Conservation (phyloP, 2,888 invertebrate genomes). For the Acleris sparsana region DNA sequence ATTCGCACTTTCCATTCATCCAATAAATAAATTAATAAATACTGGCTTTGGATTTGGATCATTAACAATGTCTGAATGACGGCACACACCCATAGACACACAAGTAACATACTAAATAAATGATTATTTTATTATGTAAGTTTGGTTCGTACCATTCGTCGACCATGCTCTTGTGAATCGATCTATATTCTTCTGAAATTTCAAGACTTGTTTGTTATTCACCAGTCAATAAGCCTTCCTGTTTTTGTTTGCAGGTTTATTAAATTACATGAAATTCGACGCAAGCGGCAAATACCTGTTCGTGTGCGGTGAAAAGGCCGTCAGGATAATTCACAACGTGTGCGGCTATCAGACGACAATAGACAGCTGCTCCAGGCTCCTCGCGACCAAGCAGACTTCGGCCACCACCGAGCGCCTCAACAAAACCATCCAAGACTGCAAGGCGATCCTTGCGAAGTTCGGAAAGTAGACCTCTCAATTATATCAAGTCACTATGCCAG, state of each 20-base stretch:
- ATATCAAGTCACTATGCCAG: not conserved
- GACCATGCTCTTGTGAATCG: no score
- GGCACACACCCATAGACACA: no score
- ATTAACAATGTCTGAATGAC: no score
- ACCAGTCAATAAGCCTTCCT: not conserved
- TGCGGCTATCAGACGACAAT: constrained; percentile 74
- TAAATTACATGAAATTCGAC: constrained; percentile 89
- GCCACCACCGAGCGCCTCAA: constrained; percentile 91
- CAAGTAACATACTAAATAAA: no score
- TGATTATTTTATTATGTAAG: no score
- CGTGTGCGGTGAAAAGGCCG: constrained; percentile 89
- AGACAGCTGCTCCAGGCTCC: constrained; percentile 65
- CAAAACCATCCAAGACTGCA: constrained; percentile 86
- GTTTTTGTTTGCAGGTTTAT: constrained; percentile 82
- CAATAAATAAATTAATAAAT: no score
- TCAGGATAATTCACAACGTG: constrained; percentile 90
- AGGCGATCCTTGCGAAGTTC: constrained; percentile 68
- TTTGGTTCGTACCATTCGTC: no score
- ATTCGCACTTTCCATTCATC: no score
- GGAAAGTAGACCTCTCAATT: constrained; percentile 55
- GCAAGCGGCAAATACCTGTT: constrained; percentile 88
- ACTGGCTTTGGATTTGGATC: no score
- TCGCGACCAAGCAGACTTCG: constrained; percentile 85
- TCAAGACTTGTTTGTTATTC: no score
- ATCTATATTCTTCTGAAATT: no score